A percentile compares a stretch with the other conserved stretches of the same genome.
These are phyloP conservation scores for Indri indri DNA, from an alignment of 2,113 vertebrate species.

Conservation along the genomic window DNA sequence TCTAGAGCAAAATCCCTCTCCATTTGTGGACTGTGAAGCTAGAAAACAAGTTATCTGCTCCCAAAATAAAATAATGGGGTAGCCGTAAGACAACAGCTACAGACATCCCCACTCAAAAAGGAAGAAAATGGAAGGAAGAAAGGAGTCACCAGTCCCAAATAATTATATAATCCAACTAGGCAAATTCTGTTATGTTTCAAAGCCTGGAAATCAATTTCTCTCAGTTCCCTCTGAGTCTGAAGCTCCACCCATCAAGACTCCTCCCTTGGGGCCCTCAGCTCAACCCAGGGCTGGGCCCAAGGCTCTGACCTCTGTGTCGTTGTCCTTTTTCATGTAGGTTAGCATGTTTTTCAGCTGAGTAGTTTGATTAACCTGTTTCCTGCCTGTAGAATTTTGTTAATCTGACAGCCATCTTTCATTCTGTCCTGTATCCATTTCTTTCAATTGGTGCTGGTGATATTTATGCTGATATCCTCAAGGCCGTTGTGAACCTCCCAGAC, in stretches of 20 bases:
- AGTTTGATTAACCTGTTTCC: background rate
- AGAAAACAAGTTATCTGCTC: background rate
- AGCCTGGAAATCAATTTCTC: background rate
- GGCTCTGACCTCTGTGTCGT: background rate
- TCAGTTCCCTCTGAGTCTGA: background rate
- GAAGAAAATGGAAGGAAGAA: background rate
- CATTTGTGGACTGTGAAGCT: background rate
- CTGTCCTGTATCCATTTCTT: background rate
- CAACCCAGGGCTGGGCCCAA: background rate
- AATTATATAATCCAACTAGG: background rate
- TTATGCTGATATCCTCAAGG: background rate
- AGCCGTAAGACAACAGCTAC: background rate
- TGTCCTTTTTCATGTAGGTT: background rate
- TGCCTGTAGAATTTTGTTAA: background rate
- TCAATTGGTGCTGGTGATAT: too few relatives aligned
- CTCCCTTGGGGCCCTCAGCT: background rate
- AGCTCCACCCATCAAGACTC: background rate
- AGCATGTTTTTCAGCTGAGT: background rate
- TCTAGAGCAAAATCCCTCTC: background rate
- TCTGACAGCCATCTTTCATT: background rate
- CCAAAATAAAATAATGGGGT: background rate
- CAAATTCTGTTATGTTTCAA: background rate
- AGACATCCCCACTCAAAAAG: background rate
- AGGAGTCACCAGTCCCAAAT: background rate
- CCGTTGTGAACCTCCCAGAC: background rate